Evolutionary conservation across 2,113 vertebrate genomes (phyloP).

Genomic region (Psettodes erumei): DNA sequence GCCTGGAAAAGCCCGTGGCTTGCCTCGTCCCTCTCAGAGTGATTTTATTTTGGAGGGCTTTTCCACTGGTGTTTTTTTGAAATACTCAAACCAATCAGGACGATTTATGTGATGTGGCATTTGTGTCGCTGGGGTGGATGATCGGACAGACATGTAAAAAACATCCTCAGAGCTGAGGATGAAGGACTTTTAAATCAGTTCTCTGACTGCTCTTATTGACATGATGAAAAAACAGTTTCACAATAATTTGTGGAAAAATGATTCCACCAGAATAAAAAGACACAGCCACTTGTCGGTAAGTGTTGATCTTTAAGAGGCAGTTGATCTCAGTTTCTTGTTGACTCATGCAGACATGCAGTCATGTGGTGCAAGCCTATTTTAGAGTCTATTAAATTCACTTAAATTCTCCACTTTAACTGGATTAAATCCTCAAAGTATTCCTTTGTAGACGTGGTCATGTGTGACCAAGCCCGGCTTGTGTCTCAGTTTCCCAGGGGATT

Average conservation of each 20-base stretch:
- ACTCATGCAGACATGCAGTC: neutral
- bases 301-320: neutral
- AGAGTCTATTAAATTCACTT: slow-evolving; percentile 12
- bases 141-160: neutral
- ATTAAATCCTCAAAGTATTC: slow-evolving; percentile 15
- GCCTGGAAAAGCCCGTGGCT: slow-evolving; percentile 8
- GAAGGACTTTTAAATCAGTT: neutral
- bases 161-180: neutral
- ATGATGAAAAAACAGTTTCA: neutral
- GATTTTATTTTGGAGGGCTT: neutral
- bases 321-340: neutral
- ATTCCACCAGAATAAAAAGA: neutral
- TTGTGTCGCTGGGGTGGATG: neutral
- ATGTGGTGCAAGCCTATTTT: neutral
- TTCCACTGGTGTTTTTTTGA: slow-evolving; percentile 9
- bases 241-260: neutral
- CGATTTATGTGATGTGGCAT: neutral
- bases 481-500: neutral
- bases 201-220: neutral
- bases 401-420: slow-evolving; percentile 15
- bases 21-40: neutral
- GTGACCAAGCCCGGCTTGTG: slow-evolving; percentile 18
- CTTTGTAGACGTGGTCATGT: slow-evolving; percentile 8
- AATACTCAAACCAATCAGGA: slow-evolving; percentile 17
- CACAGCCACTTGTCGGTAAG: neutral